Percentiles rank a stretch among this genome's conserved stretches.
Conservation (phyloP, 2,797 vertebrate species). For the Crenuchus spilurus region DNA sequence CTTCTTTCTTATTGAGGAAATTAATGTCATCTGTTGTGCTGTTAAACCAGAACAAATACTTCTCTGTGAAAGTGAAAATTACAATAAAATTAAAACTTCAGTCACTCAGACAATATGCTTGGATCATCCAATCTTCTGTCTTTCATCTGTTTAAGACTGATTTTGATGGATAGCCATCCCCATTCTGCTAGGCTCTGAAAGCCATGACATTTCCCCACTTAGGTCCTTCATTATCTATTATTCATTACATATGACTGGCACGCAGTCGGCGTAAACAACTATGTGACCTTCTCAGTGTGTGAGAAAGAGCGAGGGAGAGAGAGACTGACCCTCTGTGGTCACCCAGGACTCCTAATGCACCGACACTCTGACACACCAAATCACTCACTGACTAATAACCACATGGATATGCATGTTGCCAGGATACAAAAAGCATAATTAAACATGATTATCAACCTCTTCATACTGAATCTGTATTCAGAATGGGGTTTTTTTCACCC, state of each 20-base stretch:
- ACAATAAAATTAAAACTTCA: too few species aligned
- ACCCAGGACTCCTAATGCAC: conserved; percentile 58
- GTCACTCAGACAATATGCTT: too few species aligned
- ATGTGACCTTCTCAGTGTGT: conserved; percentile 58
- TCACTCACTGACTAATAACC: conserved; percentile 68
- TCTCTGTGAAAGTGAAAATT: too few species aligned
- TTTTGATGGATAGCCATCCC: background rate
- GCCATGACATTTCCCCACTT: conserved; percentile 76
- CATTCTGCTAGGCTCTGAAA: conserved; percentile 61
- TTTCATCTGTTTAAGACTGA: background rate
- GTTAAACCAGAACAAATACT: too few species aligned
- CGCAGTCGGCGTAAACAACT: conserved; percentile 49
- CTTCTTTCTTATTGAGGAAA: too few species aligned
- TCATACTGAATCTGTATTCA: conserved; percentile 67
- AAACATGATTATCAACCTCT: conserved; percentile 77
- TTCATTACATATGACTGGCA: conserved; percentile 66
- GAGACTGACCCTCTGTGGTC: conserved; percentile 53
- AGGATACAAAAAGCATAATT: conserved; percentile 85
- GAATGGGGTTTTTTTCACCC: conserved; percentile 59
- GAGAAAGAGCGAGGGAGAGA: conserved; percentile 2
- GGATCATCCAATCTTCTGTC: background rate
- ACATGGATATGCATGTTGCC: conserved; percentile 72
- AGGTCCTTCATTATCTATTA: conserved; percentile 67
- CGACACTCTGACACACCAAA: conserved; percentile 63
- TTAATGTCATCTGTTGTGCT: too few species aligned